Conservation (phyloP, 2,113 vertebrate genomes). For the Anoplopoma fimbria region DNA sequence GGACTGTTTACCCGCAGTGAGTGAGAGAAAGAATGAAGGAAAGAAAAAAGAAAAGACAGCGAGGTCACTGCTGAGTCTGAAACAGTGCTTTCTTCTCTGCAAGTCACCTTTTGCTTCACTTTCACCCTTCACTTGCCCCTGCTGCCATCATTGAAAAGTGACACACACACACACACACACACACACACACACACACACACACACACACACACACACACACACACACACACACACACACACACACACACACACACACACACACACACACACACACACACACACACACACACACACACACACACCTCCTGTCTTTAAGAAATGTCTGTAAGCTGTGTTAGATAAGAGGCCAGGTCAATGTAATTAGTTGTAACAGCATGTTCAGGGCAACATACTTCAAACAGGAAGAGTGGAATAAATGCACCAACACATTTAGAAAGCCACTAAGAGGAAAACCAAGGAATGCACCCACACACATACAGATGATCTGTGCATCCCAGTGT, state of each 20-base stretch:
- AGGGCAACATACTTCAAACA: slow-evolving; percentile 34
- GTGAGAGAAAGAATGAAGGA: slow-evolving; percentile 26
- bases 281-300: background rate
- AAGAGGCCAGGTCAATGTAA: slow-evolving; percentile 69
- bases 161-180: slow-evolving; percentile 12
- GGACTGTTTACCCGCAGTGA: slow-evolving; percentile 67
- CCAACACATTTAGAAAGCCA: slow-evolving; percentile 44
- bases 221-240: background rate
- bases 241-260: slow-evolving; percentile 7
- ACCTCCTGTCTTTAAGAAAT: slow-evolving; percentile 39
- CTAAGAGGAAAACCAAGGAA: slow-evolving; percentile 45
- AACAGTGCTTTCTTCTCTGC: slow-evolving; percentile 73
- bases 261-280: background rate
- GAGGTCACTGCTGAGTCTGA: slow-evolving; percentile 74
- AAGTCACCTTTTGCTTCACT: slow-evolving; percentile 75
- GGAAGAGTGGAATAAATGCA: slow-evolving; percentile 40
- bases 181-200: background rate
- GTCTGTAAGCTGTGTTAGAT: slow-evolving; percentile 41
- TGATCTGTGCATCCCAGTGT: slow-evolving; percentile 66
- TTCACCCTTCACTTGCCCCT: slow-evolving; percentile 67
- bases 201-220: background rate
- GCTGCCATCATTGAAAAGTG: slow-evolving; percentile 42
- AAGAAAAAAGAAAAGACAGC: slow-evolving; percentile 53
- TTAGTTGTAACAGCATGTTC: slow-evolving; percentile 67
- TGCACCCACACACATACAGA: slow-evolving; percentile 9